These are phyloP conservation scores for Orthosia cruda DNA, from an alignment of 2,888 invertebrate genomes.

Conservation along the genomic window DNA sequence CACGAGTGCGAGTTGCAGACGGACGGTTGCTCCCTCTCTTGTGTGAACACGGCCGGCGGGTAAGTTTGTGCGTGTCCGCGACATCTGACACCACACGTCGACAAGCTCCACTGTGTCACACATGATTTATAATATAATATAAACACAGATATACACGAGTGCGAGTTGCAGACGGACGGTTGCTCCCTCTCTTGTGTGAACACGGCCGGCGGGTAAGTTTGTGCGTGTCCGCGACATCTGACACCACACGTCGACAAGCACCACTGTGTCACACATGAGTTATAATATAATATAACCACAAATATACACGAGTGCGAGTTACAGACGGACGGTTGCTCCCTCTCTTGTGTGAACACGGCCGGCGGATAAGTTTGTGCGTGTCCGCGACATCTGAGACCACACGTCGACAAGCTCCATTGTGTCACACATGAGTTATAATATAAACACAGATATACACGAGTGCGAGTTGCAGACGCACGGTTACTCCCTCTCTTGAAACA, in stretches of 20 bases:
- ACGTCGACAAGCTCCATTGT: constrained; percentile 80
- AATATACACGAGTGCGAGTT: constrained; percentile 91
- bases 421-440: constrained; percentile 73
- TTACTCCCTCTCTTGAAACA: no score
- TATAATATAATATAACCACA: constrained; percentile 65
- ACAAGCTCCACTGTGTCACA: constrained; percentile 79
- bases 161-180: constrained; percentile 83
- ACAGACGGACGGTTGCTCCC: constrained; percentile 89
- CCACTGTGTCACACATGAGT: constrained; percentile 80
- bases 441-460: constrained; percentile 74
- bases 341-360: constrained; percentile 92
- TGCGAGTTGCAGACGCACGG: no score
- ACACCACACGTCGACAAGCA: constrained; percentile 81
- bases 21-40: constrained; percentile 91
- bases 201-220: constrained; percentile 92
- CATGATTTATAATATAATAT: constrained; percentile 73
- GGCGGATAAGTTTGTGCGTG: constrained; percentile 93
- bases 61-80: constrained; percentile 92
- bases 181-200: constrained; percentile 93
- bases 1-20: constrained; percentile 89
- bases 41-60: constrained; percentile 92
- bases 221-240: constrained; percentile 89
- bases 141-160: constrained; percentile 90
- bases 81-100: constrained; percentile 79
- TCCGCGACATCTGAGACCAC: constrained; percentile 82